These are phyloP conservation scores for Charina bottae DNA, from an alignment of 2,113 vertebrate genomes.

Conservation along the genomic window DNA sequence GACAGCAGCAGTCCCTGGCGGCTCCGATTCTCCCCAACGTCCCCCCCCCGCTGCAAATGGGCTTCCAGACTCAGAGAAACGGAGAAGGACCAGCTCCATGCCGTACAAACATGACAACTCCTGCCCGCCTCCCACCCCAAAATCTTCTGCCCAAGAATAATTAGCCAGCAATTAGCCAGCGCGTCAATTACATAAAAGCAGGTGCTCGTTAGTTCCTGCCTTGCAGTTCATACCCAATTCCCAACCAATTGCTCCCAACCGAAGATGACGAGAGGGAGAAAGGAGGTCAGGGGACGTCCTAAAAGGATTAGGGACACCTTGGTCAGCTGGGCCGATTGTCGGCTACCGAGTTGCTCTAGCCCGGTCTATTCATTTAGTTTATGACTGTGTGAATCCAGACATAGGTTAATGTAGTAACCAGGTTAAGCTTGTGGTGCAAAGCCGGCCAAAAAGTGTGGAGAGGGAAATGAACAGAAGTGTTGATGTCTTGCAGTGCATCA, in stretches of 20 bases:
- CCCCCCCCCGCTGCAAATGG: too few relatives aligned
- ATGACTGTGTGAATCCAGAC: not conserved
- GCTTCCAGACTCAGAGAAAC: not conserved
- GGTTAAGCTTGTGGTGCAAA: not conserved
- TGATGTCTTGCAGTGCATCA: not conserved
- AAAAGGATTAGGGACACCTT: not conserved
- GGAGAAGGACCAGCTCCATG: not conserved
- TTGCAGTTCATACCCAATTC: constrained; percentile 59
- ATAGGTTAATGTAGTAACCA: not conserved
- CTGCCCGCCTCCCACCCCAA: not conserved
- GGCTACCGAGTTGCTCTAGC: not conserved
- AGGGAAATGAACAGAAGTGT: not conserved
- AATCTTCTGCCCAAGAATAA: constrained; percentile 33
- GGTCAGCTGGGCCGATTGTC: not conserved
- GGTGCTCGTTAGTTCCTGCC: constrained; percentile 62
- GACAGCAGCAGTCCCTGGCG: too few relatives aligned
- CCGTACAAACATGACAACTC: not conserved
- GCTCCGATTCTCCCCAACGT: too few relatives aligned
- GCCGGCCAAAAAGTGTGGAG: not conserved
- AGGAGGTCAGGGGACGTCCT: too few relatives aligned
- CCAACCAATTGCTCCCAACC: constrained; percentile 51
- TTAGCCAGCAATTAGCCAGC: constrained; percentile 61
- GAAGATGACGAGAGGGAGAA: constrained; percentile 52
- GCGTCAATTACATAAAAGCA: constrained; percentile 58
- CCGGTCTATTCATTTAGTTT: not conserved